phyloP scores from a whole-genome alignment of 2,888 invertebrate species.

The Tinea semifulvella region DNA sequence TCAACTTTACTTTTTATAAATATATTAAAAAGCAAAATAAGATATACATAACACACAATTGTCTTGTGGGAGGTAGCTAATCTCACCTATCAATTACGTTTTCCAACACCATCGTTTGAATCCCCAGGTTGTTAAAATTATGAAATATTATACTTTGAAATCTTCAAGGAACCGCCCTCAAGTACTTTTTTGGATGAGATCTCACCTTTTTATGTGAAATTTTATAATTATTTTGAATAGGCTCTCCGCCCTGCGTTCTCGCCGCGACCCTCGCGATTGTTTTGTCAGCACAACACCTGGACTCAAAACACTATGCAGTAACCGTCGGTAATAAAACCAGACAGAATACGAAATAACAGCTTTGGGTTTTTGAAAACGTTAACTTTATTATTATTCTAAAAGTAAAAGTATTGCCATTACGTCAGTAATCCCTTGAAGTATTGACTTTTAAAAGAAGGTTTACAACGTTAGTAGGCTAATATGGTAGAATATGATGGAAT shows the following conservation, averaged over 20 bases:
- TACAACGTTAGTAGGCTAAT: too few relatives aligned
- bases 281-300: conserved; percentile 65
- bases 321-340: too few relatives aligned
- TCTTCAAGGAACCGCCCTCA: conserved; percentile 27
- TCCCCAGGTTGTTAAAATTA: conserved; percentile 57
- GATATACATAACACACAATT: too few relatives aligned
- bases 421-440: too few relatives aligned
- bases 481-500: too few relatives aligned
- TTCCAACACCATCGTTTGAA: conserved; percentile 53
- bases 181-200: conserved; percentile 32
- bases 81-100: conserved; percentile 36
- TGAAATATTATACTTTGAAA: conserved; percentile 52
- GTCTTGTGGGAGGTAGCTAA: conserved; percentile 1
- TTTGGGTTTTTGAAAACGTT: too few relatives aligned
- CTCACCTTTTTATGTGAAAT: conserved; percentile 47
- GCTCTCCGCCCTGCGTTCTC: conserved; percentile 50
- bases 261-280: conserved; percentile 51
- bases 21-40: too few relatives aligned
- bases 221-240: conserved; percentile 52
- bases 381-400: too few relatives aligned
- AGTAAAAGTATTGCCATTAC: too few relatives aligned
- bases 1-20: too few relatives aligned
- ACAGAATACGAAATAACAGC: too few relatives aligned
- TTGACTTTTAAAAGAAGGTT: too few relatives aligned
- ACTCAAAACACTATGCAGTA: conserved; percentile 50